Evolutionary conservation across 1,140 invertebrate genomes (phyloP), one percentile per base, ranked within the genome.

Genomic region (Megalopta genalis): DNA sequence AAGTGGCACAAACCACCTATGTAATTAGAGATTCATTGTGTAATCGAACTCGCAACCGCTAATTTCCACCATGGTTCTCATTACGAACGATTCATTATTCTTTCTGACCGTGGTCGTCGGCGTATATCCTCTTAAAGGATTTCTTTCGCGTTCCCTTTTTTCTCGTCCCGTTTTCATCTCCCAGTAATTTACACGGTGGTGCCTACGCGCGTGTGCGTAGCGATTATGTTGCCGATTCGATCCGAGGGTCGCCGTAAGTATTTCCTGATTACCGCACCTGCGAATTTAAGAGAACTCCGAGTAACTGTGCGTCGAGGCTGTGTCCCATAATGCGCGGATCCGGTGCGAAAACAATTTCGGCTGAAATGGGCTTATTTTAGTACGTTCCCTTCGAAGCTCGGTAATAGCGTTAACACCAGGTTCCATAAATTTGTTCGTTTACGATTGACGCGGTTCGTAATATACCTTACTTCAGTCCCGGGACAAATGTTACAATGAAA

Each of bases 51-150:
- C 25, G 18, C 25, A 1, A 37, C 46, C 42, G 59, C 39, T 68
- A 37, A 27, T 77, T 77, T 70, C 42, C n/a, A 25, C 66, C 27
- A 12, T 18, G 54, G 18, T 68, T 25, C 25, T 12, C 21, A 39
- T 57, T 32, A 65, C 46, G 68, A 65, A 27, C 32, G 32, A 32
- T 32, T 57, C 76, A 46, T 70, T 73, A 46, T 68, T 52, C 77
- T 62, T 23, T 39, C 67, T 68, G 65, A 78, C 68, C 80, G 60
- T 39, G 42, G 32, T 6, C 64, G 67, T 25, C 78, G 68, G 64
- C 77, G 83, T 46, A 84, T 67, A 87, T 87, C 86, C 82, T 84
- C 79, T 85, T 81, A 79, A 77, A 69, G 65, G 82, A 84, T 85
- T 77, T 77, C 46, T 74, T 46, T 46, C 42, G 42, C 54, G 32